Conservation (phyloP, 2,113 vertebrate species). For the Pogonocichla stellata region DNA sequence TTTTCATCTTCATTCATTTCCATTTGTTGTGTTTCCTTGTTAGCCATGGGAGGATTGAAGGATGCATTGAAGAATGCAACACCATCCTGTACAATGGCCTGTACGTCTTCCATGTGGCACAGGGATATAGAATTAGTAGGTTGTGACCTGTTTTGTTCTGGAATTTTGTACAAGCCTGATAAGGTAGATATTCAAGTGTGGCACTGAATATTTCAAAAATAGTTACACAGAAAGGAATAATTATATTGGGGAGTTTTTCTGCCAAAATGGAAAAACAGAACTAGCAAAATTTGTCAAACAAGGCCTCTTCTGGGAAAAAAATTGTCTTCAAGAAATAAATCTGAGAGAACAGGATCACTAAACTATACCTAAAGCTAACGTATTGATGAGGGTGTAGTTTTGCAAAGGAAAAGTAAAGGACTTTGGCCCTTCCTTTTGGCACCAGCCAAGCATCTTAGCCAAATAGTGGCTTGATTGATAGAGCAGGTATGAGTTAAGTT, state of each 20-base stretch:
- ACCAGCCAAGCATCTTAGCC: neutral
- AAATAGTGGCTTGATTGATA: neutral
- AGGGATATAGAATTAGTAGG: neutral
- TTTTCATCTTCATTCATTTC: neutral
- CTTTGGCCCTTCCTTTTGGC: neutral
- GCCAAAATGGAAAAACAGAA: neutral
- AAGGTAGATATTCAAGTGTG: neutral
- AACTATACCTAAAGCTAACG: neutral
- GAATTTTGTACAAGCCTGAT: neutral
- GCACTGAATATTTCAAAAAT: neutral
- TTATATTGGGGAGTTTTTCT: neutral
- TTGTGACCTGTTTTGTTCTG: neutral
- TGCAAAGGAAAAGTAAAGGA: neutral
- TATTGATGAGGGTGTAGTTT: neutral
- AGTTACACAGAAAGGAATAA: neutral
- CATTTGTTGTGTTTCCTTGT: neutral
- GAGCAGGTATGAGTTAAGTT: fast-evolving
- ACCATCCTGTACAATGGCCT: neutral
- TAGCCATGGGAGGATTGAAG: neutral
- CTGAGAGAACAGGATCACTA: neutral
- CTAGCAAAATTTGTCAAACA: neutral
- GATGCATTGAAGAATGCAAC: neutral
- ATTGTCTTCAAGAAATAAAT: neutral
- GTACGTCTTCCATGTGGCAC: neutral
- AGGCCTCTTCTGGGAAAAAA: neutral